Evolutionary conservation across 1,140 invertebrate genomes (phyloP), one percentile per base, ranked within the genome.

Genomic region (Microplitis demolitor): DNA sequence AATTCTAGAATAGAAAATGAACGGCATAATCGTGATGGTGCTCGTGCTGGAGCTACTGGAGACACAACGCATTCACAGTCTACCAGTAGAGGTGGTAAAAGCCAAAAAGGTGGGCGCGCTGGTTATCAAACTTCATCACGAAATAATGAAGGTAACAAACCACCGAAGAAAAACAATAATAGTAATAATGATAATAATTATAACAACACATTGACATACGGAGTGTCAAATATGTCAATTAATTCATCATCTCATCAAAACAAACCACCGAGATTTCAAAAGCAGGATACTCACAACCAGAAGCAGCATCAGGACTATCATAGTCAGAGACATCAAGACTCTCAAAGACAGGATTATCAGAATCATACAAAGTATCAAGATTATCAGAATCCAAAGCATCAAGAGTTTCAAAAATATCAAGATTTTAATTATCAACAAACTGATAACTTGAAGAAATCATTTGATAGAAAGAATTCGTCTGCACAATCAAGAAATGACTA

Each of bases 251-350:
- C 71, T 37, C 74, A 82, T 54, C 84, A 86, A 70, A 77, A 75
- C 3, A 87, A 82, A 72, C 84, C 85, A n/a, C 85, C 86, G 4
- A 76, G 85, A 69, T 87, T 87, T 69, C 86, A 87, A 75, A 78
- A 45, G 6, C 8, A 45, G 39, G 39, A 6, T 24, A 24, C 24
- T 24, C 24, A 24, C 24, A 24, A 24, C 24, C 24, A 24, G 24
- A 24, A 24, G 24, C 24, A 24, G 24, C 24, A 24, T 24, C 24
- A 24, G 24, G 24, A 24, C 24, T 24, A 1, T 24, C 24, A 24
- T 24, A 24, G 2, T 24, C 24, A 24, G 24, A 24, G 2, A 24
- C 24, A 24, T 24, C 24, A 24, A 24, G 24, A 24, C 24, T 24
- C 2, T 24, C 24, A 24, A 24, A 24, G 24, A 2, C 24, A 24